A percentile compares a stretch with the other conserved stretches of the same genome.
Evolutionary conservation across 2,113 vertebrate species (phyloP).

Genomic region (Misgurnus anguillicaudatus): DNA sequence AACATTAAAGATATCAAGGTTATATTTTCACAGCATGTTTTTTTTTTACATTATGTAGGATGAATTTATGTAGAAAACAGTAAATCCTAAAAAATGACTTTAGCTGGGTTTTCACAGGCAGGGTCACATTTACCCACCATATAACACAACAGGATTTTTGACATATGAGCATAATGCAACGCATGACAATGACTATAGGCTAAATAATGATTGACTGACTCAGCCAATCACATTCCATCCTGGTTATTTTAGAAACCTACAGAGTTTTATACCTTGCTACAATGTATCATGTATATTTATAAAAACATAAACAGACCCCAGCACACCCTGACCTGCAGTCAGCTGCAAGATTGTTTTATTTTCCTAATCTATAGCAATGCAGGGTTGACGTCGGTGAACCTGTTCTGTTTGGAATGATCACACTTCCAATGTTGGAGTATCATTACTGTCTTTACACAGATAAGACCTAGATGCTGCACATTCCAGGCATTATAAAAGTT

Average conservation of each 20-base stretch:
- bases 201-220: too few species aligned
- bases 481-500: conserved; percentile 1
- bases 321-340: background rate
- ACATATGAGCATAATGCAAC: too few species aligned
- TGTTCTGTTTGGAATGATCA: conserved; percentile 3
- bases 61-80: too few species aligned
- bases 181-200: too few species aligned
- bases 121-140: too few species aligned
- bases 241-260: background rate
- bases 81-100: too few species aligned
- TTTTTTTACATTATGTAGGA: too few species aligned
- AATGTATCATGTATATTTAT: background rate
- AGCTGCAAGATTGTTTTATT: background rate
- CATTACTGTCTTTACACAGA: conserved; percentile 21
- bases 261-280: background rate
- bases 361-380: background rate
- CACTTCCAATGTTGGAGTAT: background rate
- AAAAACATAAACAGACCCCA: background rate
- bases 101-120: too few species aligned
- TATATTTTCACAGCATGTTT: too few species aligned
- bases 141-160: too few species aligned
- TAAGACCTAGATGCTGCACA: conserved; percentile 28
- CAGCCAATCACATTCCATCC: too few species aligned
- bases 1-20: too few species aligned
- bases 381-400: background rate